Percentiles rank a stretch among this genome's conserved stretches.
Evolutionary conservation across 2,113 vertebrate species (phyloP).

Genomic region (Melanerpes formicivorus): DNA sequence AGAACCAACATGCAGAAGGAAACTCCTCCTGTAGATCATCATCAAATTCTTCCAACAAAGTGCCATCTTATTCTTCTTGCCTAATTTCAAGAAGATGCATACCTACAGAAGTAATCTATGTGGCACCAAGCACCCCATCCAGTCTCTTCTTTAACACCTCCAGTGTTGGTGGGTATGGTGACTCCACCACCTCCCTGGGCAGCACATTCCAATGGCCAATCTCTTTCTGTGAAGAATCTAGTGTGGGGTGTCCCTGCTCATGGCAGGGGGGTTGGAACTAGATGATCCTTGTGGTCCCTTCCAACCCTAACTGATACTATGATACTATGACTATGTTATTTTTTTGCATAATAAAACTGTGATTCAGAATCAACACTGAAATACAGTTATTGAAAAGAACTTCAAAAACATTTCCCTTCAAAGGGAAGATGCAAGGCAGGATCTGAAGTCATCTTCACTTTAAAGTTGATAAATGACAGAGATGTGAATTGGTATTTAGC

Average conservation of each 20-base stretch:
- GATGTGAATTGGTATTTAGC: background rate
- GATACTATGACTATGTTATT: background rate
- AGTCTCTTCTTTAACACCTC: too few relatives aligned
- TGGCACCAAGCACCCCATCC: too few relatives aligned
- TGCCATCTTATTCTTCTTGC: background rate
- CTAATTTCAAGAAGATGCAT: background rate
- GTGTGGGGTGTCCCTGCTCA: too few relatives aligned
- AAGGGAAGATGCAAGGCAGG: background rate
- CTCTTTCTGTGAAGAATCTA: too few relatives aligned
- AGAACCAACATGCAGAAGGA: background rate
- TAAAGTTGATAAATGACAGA: background rate
- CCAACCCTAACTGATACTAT: too few relatives aligned
- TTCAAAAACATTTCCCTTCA: background rate
- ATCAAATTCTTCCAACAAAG: background rate
- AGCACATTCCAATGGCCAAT: too few relatives aligned
- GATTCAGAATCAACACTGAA: background rate
- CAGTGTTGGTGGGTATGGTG: too few relatives aligned
- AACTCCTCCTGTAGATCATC: background rate
- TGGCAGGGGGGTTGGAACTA: too few relatives aligned
- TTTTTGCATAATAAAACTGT: background rate
- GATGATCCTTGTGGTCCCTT: too few relatives aligned
- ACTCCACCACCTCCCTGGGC: too few relatives aligned
- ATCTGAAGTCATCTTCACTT: background rate
- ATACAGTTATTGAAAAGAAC: background rate
- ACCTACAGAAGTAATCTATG: accelerated